Base-by-base conservation (phyloP, 2,888 invertebrate species). In the Dyspetes luteomarginatus region DNA sequence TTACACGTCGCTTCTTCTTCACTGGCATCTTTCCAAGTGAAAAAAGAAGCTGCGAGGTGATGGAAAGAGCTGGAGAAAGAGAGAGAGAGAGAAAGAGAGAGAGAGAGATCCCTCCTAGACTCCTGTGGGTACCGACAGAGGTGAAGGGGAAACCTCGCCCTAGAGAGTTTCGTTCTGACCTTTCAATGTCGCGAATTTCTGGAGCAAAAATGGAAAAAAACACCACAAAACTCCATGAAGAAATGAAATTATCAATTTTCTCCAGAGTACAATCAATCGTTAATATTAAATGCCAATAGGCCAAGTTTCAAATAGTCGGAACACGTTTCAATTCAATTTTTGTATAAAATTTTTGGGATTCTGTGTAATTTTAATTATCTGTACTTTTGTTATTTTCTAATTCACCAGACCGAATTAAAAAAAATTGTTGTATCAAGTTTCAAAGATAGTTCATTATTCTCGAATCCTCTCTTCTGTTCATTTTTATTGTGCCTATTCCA, bases 11-110 rank as follows among this genome's bases (percentile, higher is more conserved):
- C 56, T 43, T 41, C 50, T 52, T 52, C 43, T 55, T 56, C 24
- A 24, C 77, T 81, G 77, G 81, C 81, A 65, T 65, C 52, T 64
- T 45, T 73, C 81, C 81, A 81, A 73, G 65, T 56, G 73, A 65
- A 64, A 73, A 52, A 78, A 56, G 69, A 75, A 64, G 56, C 43
- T 58, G 43, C 55, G 64, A 76, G 71, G 68, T 72, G 36, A 68
- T 58, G 72, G 36, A 36, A 12, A 36, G 36, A 9, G 36, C 5
- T 5, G 12, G 36, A 36, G 36, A 36, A 12, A 36, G 36, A 12
- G 7, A 17, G n/a, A n/a, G n/a, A 68, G 65, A 76, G 36, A 36
- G 36, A 36, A 12, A 9, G 36, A 36, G 36, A 36, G 36, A 36
- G 36, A 36, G 36, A 36, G 36, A 12, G 7, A 17, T 22, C 26